A percentile compares a stretch with the other conserved stretches of the same genome.
Conservation (phyloP, 1,140 invertebrate species). For the Stegodyphus dumicola region DNA sequence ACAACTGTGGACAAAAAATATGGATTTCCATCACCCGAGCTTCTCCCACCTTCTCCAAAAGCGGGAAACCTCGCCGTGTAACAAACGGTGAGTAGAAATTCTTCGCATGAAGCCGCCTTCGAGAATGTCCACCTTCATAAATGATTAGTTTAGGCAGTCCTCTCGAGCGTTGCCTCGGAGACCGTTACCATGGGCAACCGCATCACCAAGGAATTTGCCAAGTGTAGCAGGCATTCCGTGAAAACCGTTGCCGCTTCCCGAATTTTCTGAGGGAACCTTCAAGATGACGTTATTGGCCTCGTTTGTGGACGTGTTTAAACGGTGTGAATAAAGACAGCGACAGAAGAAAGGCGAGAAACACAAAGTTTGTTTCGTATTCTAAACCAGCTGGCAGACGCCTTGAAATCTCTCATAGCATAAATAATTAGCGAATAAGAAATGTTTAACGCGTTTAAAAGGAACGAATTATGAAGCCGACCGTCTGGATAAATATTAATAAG, state of each 20-base stretch:
- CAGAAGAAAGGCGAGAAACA: background rate
- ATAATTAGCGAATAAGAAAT: no score
- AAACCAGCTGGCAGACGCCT: no score
- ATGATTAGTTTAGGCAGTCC: slow-evolving; percentile 54
- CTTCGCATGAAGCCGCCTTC: slow-evolving; percentile 24
- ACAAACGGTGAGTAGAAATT: background rate
- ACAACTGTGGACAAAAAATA: no score
- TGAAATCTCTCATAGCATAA: no score
- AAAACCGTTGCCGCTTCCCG: slow-evolving; percentile 19
- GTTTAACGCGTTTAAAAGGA: no score
- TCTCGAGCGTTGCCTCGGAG: slow-evolving; percentile 33
- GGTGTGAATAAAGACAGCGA: background rate
- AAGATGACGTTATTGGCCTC: background rate
- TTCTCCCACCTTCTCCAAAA: no score
- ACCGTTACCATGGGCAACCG: slow-evolving; percentile 46
- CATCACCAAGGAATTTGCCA: slow-evolving; percentile 33
- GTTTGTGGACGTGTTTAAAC: slow-evolving; percentile 14
- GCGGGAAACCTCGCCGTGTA: background rate
- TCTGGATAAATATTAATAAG: no score
- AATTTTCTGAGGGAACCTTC: background rate
- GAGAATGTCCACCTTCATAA: slow-evolving; percentile 55
- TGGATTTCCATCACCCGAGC: no score
- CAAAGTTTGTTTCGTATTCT: no score
- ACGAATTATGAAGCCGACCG: no score
- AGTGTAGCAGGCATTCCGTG: slow-evolving; percentile 32